These are phyloP conservation scores for Tiphia femorata DNA, from an alignment of 2,888 invertebrate genomes.

Conservation along the genomic window DNA sequence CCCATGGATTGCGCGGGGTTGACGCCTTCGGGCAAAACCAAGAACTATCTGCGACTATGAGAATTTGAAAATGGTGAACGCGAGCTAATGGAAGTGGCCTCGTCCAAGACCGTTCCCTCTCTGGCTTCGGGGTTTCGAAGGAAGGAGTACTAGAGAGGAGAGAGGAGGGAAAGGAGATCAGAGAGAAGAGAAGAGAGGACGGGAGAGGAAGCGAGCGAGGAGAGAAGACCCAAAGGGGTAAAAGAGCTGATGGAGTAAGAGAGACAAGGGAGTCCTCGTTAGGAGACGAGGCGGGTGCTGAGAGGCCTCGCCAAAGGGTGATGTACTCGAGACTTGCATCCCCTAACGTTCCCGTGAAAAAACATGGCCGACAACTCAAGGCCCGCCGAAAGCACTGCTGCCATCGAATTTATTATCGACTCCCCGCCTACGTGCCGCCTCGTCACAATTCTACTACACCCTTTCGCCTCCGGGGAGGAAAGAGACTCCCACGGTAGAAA, in stretches of 20 bases:
- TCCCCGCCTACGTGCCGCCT: conserved; percentile 31
- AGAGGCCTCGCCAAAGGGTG: conserved; percentile 63
- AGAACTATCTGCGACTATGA: too few relatives aligned
- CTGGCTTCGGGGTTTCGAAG: too few relatives aligned
- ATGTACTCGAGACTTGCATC: conserved; percentile 63
- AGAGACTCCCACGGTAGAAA: too few relatives aligned
- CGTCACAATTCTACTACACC: neutral
- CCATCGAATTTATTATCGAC: conserved; percentile 48
- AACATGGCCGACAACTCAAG: conserved; percentile 60
- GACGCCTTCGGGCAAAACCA: too few relatives aligned
- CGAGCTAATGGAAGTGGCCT: too few relatives aligned
- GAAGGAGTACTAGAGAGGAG: too few relatives aligned
- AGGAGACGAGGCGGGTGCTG: conserved; percentile 57
- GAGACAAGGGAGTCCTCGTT: conserved; percentile 47
- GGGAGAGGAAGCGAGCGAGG: conserved; percentile 7
- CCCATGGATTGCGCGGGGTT: too few relatives aligned
- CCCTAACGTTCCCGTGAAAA: conserved; percentile 54
- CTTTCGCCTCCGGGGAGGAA: too few relatives aligned
- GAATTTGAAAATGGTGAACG: too few relatives aligned
- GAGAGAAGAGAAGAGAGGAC: conserved; percentile 5
- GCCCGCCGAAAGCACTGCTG: conserved; percentile 41
- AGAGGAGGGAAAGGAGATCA: conserved; percentile 4
- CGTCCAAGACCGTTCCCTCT: too few relatives aligned
- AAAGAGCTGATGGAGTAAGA: conserved; percentile 20
- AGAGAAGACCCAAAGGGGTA: conserved; percentile 16